A percentile compares a stretch with the other conserved stretches of the same genome.
These are phyloP conservation scores for Orthosia incerta DNA, from an alignment of 2,888 invertebrate species.

Conservation along the genomic window DNA sequence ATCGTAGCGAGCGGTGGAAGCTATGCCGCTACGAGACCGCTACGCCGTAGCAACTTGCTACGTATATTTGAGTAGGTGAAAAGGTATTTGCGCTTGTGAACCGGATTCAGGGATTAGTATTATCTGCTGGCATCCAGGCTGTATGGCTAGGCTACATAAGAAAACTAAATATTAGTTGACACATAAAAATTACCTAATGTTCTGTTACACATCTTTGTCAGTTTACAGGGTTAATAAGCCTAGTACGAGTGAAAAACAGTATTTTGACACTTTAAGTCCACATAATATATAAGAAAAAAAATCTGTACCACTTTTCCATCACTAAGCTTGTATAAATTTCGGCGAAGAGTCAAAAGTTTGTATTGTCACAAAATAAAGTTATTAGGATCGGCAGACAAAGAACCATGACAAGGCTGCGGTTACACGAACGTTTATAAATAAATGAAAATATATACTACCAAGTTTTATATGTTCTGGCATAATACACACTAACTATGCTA, in stretches of 20 bases:
- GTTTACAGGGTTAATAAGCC: too few species aligned
- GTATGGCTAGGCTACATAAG: not conserved
- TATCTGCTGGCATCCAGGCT: not conserved
- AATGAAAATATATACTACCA: too few species aligned
- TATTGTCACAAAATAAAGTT: not conserved
- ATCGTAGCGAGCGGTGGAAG: conserved; percentile 18
- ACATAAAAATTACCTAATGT: not conserved
- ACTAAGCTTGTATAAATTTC: too few species aligned
- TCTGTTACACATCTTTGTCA: not conserved
- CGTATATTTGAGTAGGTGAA: conserved; percentile 8
- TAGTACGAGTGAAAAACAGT: too few species aligned
- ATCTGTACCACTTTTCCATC: too few species aligned
- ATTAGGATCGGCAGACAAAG: not conserved
- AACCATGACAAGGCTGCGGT: too few species aligned
- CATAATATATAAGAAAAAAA: too few species aligned
- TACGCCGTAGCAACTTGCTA: conserved; percentile 43
- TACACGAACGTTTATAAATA: not conserved
- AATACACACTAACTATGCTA: too few species aligned
- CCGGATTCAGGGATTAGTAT: not conserved
- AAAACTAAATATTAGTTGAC: not conserved
- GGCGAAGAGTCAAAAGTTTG: not conserved
- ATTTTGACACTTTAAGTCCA: too few species aligned
- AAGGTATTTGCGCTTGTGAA: conserved; percentile 12
- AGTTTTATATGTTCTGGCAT: too few species aligned
- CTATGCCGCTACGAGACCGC: conserved; percentile 35